Evolutionary conservation across 2,888 invertebrate genomes (phyloP), one percentile per base, ranked within the genome.

Genomic region (Meliscaeva auricollis): DNA sequence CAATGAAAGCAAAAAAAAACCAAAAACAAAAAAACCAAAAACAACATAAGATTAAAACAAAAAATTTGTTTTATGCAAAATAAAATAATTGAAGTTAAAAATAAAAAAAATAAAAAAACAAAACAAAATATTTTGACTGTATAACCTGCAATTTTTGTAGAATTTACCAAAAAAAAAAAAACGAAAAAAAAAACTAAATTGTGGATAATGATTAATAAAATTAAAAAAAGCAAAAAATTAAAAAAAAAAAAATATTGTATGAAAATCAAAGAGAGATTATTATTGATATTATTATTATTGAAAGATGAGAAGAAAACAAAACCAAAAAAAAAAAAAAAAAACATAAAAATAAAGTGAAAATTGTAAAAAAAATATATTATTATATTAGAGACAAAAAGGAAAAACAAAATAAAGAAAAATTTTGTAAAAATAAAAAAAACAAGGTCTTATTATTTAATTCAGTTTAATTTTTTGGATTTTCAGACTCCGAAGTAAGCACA

Each of bases 141-240:
- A 81, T 81, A 85, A 81, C 85, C 85, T 85, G 73, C 80, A 85
- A 85, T 81, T 81, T 85, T 85, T 85, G 81, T 85, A 85, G 80
- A 80, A 81, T 85, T 85, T 85, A 85, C 81, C 76, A 60, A 62
- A 54, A 66, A 69, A 69, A 62, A 69, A 80, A 26, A 79, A 79
- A 48, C 74, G 52, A n/a, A 76, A 54, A 54, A 60, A 38, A 77
- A 74, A 83, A 62, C 58, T 60, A 80, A 75, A 87, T 84, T 81
- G 69, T 85, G 85, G 85, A 89, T 88, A 89, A 88, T 89, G 87
- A 87, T 88, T 89, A 90, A 90, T 90, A 90, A 87, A 88, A 87
- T 88, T 88, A 87, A 89, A 90, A 89, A 88, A 89, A 50, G n/a
- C 11, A 32, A 56, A 54, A 64, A 68, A 35, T 46, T 38, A 60